phyloP scores from a whole-genome alignment of 2,113 vertebrate species.

The Pterocles orientalis region DNA sequence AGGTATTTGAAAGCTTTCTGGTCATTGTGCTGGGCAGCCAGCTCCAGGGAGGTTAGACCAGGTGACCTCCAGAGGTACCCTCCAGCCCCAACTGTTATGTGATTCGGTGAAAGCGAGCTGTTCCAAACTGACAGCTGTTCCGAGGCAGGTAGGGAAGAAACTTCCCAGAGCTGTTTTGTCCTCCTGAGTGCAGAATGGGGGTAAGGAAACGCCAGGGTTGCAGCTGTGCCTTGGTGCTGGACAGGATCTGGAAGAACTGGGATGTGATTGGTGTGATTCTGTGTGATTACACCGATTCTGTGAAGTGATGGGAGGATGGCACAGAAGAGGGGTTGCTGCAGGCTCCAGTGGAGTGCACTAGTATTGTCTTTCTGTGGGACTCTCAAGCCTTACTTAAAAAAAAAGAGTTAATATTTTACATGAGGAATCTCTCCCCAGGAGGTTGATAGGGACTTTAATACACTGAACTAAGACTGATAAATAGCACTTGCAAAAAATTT shows the following conservation, averaged over 20 bases:
- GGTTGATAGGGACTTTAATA: not conserved
- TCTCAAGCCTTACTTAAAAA: not conserved
- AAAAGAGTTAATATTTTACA: not conserved
- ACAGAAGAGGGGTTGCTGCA: no score
- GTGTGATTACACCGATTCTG: no score
- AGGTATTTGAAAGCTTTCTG: not conserved
- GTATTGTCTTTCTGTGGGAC: not conserved
- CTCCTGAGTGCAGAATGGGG: not conserved
- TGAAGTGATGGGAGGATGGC: not conserved
- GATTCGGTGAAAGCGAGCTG: not conserved
- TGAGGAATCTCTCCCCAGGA: not conserved
- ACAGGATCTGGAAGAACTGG: not conserved
- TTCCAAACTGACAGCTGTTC: not conserved
- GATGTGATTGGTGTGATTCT: not conserved
- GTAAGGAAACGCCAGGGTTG: not conserved
- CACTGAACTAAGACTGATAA: not conserved
- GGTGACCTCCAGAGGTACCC: not conserved
- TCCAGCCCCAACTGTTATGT: no score
- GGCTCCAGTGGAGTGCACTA: not conserved
- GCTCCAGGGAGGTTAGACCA: fast-evolving
- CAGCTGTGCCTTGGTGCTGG: not conserved
- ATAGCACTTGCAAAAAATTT: not conserved
- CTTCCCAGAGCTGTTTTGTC: not conserved
- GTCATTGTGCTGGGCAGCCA: not conserved
- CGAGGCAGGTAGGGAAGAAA: no score